phyloP scores from a whole-genome alignment of 1,140 invertebrate species.

The Heterodera schachtii region DNA sequence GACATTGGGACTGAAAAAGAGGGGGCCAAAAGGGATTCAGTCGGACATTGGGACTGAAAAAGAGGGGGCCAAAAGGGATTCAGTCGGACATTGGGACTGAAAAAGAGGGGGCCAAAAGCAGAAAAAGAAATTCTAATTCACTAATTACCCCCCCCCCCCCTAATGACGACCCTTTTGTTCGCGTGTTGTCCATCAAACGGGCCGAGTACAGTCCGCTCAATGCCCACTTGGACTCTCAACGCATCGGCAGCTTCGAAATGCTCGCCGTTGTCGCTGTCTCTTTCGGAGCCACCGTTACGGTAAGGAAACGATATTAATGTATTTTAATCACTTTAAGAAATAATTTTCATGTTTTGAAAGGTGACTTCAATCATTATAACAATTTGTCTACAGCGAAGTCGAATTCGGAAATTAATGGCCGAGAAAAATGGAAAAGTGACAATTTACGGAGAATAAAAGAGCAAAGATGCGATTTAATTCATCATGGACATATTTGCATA shows the following conservation, averaged over 20 bases:
- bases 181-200: conserved; percentile 20
- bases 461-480: too few relatives aligned
- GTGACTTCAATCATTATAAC: conserved; percentile 7
- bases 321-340: too few relatives aligned
- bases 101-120: too few relatives aligned
- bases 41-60: too few relatives aligned
- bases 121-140: too few relatives aligned
- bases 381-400: conserved; percentile 17
- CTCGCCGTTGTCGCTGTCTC: background rate
- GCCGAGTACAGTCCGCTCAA: conserved; percentile 2
- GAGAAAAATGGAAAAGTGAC: background rate
- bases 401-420: conserved; percentile 2
- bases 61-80: too few relatives aligned
- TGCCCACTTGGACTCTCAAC: conserved; percentile 21
- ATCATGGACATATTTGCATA: too few relatives aligned
- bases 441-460: background rate
- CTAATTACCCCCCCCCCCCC: too few relatives aligned
- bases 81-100: too few relatives aligned
- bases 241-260: conserved; percentile 16
- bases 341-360: background rate
- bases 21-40: too few relatives aligned
- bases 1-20: too few relatives aligned
- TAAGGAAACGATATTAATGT: too few relatives aligned
- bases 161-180: conserved; percentile 10
- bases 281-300: conserved; percentile 9